Evolutionary conservation across 2,797 vertebrate genomes (phyloP).

Genomic region (Sebastes taczanowskii): DNA sequence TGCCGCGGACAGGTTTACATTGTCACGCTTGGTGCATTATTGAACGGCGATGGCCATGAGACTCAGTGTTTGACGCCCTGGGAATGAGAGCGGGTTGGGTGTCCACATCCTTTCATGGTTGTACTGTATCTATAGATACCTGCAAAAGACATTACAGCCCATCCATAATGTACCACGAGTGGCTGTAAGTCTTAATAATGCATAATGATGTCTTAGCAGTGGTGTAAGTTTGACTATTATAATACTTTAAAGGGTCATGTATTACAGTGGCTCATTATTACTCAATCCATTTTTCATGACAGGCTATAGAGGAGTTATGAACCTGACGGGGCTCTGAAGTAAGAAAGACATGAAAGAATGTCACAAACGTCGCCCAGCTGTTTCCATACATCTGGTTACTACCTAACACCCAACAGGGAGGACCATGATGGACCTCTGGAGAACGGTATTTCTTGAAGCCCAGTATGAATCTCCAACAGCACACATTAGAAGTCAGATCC

Average conservation of each 20-base stretch:
- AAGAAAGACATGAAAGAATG: no score
- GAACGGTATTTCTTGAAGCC: not conserved
- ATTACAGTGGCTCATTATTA: not conserved
- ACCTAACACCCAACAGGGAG: not conserved
- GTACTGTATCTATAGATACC: not conserved
- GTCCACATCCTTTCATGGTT: not conserved
- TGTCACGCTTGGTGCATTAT: no score
- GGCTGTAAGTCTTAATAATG: conserved; percentile 17
- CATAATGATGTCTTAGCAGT: not conserved
- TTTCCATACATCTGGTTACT: no score
- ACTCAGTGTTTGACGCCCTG: no score
- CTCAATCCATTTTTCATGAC: conserved; percentile 1
- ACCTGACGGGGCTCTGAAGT: not conserved
- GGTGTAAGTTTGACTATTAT: conserved; percentile 6
- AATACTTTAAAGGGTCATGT: not conserved
- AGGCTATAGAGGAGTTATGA: not conserved
- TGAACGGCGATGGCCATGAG: no score
- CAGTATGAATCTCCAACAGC: not conserved
- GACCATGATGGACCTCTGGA: not conserved
- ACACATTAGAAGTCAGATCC: not conserved
- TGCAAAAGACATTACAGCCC: not conserved
- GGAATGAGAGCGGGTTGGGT: no score
- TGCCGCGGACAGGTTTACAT: no score
- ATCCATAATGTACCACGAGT: conserved; percentile 2
- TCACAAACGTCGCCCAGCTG: not conserved